These are phyloP conservation scores for Notolabrus celidotus DNA, from an alignment of 2,797 vertebrate genomes.

Conservation along the genomic window DNA sequence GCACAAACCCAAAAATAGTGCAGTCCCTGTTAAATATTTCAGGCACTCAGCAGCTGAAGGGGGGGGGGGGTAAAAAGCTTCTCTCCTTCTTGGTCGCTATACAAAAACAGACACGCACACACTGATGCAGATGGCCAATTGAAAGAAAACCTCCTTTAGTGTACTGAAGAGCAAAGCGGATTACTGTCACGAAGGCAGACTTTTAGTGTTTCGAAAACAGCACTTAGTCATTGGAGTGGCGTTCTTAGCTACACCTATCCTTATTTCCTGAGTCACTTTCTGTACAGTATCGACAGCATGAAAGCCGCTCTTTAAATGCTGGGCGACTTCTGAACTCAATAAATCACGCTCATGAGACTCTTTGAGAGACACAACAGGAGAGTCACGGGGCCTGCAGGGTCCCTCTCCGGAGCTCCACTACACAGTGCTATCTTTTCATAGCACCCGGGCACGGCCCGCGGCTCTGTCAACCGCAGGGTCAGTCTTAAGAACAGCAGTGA, in stretches of 20 bases:
- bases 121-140: constrained; percentile 72
- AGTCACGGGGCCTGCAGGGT: constrained; percentile 75
- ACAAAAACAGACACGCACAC: constrained; percentile 62
- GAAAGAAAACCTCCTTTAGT: constrained; percentile 70
- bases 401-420: constrained; percentile 46
- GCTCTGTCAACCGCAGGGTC: constrained; percentile 64
- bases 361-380: constrained; percentile 63
- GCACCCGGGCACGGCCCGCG: constrained; percentile 50
- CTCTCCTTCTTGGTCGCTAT: constrained; percentile 60
- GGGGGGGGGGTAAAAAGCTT: constrained; percentile 71
- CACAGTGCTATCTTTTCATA: constrained; percentile 80
- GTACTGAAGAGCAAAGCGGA: constrained; percentile 58
- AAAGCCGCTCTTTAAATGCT: constrained; percentile 63
- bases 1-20: constrained; percentile 84
- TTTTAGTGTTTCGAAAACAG: constrained; percentile 48
- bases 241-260: constrained; percentile 37
- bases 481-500: constrained; percentile 60
- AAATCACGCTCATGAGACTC: constrained; percentile 74
- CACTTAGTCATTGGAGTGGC: constrained; percentile 41
- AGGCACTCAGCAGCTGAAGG: constrained; percentile 81
- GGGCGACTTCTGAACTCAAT: constrained; percentile 66
- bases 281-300: constrained; percentile 19
- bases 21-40: constrained; percentile 85
- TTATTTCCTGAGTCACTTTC: constrained; percentile 26
- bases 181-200: constrained; percentile 65